A percentile compares a stretch with the other conserved stretches of the same genome.
phyloP scores from a whole-genome alignment of 2,797 vertebrate species.

The Thamnophis elegans region DNA sequence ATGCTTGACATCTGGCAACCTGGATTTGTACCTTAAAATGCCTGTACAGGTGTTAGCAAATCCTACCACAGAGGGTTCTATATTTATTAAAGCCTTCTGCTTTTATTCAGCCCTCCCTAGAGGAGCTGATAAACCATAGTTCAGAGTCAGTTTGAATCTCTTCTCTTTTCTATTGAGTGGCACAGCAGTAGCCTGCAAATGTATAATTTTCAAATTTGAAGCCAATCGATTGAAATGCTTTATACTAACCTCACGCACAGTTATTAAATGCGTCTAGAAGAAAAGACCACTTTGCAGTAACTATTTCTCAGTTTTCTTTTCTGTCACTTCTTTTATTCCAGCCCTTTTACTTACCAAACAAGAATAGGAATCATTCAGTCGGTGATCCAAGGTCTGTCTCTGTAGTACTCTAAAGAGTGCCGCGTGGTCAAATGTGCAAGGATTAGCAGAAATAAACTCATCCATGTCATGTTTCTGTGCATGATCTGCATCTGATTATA shows the following conservation, averaged over 20 bases:
- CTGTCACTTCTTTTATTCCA: conserved; percentile 57
- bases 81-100: conserved; percentile 57
- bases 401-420: conserved; percentile 88
- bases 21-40: conserved; percentile 57
- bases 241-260: conserved; percentile 72
- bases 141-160: conserved; percentile 56
- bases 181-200: conserved; percentile 77
- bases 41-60: conserved; percentile 62
- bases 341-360: conserved; percentile 86
- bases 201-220: conserved; percentile 88
- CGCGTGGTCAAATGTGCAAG: conserved; percentile 87
- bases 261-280: conserved; percentile 70
- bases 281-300: conserved; percentile 71
- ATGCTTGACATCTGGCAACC: conserved; percentile 34
- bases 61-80: conserved; percentile 41
- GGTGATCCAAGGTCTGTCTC: conserved; percentile 89
- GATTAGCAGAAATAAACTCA: conserved; percentile 89
- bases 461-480: conserved; percentile 92
- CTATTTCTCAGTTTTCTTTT: conserved; percentile 65
- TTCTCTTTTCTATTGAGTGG: conserved; percentile 72
- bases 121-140: conserved; percentile 51
- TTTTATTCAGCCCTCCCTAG: conserved; percentile 56
- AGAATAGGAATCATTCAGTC: conserved; percentile 97
- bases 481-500: conserved; percentile 81
- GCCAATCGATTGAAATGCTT: conserved; percentile 84